phyloP scores from a whole-genome alignment of 2,888 invertebrate genomes.

The Pocota personata region DNA sequence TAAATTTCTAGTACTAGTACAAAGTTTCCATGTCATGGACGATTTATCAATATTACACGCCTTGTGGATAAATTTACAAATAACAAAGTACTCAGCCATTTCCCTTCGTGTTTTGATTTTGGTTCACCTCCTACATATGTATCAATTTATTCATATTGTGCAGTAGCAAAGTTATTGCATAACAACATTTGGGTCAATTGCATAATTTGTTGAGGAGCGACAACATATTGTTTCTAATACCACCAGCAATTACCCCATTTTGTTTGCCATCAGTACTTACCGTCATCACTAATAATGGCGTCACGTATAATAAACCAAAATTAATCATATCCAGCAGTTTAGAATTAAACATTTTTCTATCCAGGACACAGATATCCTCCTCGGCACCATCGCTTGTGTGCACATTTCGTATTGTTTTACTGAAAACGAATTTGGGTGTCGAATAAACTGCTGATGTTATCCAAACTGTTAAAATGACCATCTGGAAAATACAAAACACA shows the following conservation, averaged over 20 bases:
- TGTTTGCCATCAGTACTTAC: conserved; percentile 81
- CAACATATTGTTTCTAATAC: neutral
- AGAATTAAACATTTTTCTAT: conserved; percentile 90
- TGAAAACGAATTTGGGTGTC: conserved; percentile 92
- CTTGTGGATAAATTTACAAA: conserved; percentile 19
- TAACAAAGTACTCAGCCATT: neutral
- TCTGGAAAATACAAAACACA: conserved; percentile 82
- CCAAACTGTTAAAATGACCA: conserved; percentile 92
- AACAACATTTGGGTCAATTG: conserved; percentile 7
- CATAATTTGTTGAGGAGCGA: conserved; percentile 16
- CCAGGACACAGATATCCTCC: conserved; percentile 87
- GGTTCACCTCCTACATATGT: neutral
- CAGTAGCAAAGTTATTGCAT: neutral
- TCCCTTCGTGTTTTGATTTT: neutral
- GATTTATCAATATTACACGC: conserved; percentile 30
- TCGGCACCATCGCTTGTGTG: conserved; percentile 81
- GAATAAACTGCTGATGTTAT: conserved; percentile 91
- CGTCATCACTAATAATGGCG: conserved; percentile 92
- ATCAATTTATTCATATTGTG: neutral
- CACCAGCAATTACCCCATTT: neutral
- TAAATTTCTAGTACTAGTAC: too few species aligned
- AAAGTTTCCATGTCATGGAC: conserved; percentile 14
- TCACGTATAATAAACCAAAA: conserved; percentile 91
- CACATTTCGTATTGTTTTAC: conserved; percentile 87
- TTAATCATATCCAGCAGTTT: conserved; percentile 91